Percentiles rank a stretch among this genome's conserved stretches.
phyloP scores from a whole-genome alignment of 2,888 invertebrate genomes.

The Buathra laborator region DNA sequence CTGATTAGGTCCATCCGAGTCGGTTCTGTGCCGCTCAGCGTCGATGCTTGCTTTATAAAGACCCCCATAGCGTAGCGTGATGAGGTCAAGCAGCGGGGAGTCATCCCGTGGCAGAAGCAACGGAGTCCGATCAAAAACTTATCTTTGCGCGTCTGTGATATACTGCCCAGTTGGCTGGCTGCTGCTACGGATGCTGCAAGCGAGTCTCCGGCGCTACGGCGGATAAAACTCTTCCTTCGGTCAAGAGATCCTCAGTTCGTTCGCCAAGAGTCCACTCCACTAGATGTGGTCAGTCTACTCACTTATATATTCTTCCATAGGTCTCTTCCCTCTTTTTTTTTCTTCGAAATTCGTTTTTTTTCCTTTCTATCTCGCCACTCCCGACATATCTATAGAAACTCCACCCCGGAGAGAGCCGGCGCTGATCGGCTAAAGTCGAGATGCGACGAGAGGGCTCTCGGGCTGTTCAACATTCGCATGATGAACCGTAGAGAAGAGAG shows the following conservation, averaged over 20 bases:
- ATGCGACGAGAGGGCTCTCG: neutral
- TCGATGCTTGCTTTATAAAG: slow-evolving; percentile 81
- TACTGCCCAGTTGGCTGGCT: slow-evolving; percentile 71
- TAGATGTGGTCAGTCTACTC: slow-evolving; percentile 7
- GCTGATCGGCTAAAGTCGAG: neutral
- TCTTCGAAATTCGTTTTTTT: neutral
- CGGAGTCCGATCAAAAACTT: slow-evolving; percentile 82
- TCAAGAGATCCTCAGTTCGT: neutral
- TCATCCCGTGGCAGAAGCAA: slow-evolving; percentile 72
- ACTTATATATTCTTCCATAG: neutral
- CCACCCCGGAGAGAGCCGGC: neutral
- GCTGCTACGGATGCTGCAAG: slow-evolving; percentile 46
- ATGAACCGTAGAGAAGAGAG: slow-evolving; percentile 5
- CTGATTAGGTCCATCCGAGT: slow-evolving; percentile 80
- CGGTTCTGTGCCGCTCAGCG: slow-evolving; percentile 58
- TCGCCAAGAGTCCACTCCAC: neutral
- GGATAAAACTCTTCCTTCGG: neutral
- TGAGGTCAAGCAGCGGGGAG: slow-evolving; percentile 84
- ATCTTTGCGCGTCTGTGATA: slow-evolving; percentile 79
- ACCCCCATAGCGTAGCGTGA: slow-evolving; percentile 84
- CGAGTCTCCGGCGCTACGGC: neutral
- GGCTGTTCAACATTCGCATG: neutral
- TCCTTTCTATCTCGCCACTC: neutral
- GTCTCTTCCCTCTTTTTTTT: neutral
- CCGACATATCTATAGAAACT: neutral